phyloP scores from a whole-genome alignment of 2,888 invertebrate genomes.

The Eucera pruinosa region DNA sequence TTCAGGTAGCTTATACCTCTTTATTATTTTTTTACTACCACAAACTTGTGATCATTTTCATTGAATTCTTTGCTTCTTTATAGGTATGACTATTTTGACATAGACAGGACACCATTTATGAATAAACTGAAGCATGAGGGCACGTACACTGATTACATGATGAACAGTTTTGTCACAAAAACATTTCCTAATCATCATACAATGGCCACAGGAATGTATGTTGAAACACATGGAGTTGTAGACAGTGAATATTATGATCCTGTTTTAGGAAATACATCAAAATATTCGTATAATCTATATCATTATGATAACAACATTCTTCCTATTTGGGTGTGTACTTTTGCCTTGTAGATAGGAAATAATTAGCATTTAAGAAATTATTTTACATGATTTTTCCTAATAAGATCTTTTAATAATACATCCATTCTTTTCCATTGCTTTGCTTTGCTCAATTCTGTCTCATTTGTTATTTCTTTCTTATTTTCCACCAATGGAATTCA shows the following conservation, averaged over 20 bases:
- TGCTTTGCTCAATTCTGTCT: too few species aligned
- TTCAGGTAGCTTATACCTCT: slow-evolving; percentile 83
- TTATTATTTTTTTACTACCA: background rate
- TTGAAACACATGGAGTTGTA: slow-evolving; percentile 89
- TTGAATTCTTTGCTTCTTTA: slow-evolving; percentile 26
- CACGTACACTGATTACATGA: slow-evolving; percentile 86
- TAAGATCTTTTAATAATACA: too few species aligned
- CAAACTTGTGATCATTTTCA: background rate
- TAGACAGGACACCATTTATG: slow-evolving; percentile 87
- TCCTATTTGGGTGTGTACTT: slow-evolving; percentile 87
- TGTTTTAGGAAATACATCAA: slow-evolving; percentile 75
- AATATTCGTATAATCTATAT: slow-evolving; percentile 84
- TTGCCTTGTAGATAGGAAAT: too few species aligned
- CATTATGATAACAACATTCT: slow-evolving; percentile 85
- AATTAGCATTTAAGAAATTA: too few species aligned
- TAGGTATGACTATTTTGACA: slow-evolving; percentile 88
- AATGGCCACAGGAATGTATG: slow-evolving; percentile 89
- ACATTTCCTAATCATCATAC: slow-evolving; percentile 91
- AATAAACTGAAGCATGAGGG: slow-evolving; percentile 86
- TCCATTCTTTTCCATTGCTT: too few species aligned
- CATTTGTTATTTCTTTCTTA: too few species aligned
- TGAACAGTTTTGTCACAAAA: slow-evolving; percentile 88
- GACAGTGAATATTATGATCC: slow-evolving; percentile 87
- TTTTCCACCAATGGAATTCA: too few species aligned
- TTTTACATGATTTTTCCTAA: background rate